Evolutionary conservation across 2,888 invertebrate species (phyloP).

Genomic region (Heliconius cydno): DNA sequence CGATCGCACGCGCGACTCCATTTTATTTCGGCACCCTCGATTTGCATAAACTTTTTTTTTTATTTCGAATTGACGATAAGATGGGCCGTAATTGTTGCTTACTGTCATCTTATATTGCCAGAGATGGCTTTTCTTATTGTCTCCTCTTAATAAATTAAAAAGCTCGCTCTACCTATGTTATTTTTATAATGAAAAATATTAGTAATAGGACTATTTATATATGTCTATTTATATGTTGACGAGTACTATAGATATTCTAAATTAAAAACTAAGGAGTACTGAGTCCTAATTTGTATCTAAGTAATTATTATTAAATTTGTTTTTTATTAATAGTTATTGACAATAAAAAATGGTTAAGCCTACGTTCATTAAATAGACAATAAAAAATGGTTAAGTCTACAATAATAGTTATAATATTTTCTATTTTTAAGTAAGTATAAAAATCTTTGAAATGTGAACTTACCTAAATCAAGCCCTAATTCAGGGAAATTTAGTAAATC

Average conservation of each 20-base stretch:
- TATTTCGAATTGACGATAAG: conserved; percentile 63
- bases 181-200: not conserved
- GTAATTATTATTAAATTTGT: too few relatives aligned
- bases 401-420: too few relatives aligned
- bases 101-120: conserved; percentile 28
- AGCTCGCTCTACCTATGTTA: not conserved
- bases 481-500: too few relatives aligned
- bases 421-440: too few relatives aligned
- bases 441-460: too few relatives aligned
- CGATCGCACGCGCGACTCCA: conserved; percentile 83
- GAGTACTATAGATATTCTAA: not conserved
- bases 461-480: too few relatives aligned
- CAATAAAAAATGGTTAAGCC: not conserved
- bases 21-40: conserved; percentile 80
- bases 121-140: not conserved
- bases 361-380: too few relatives aligned
- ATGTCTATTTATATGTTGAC: not conserved
- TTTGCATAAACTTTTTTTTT: conserved; percentile 78
- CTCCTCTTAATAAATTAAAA: not conserved
- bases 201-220: not conserved
- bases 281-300: too few relatives aligned
- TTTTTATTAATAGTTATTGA: too few relatives aligned
- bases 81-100: conserved; percentile 40
- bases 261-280: too few relatives aligned
- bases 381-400: not conserved